These are phyloP conservation scores for Petrolisthes manimaculis DNA, from an alignment of 2,888 invertebrate genomes.

Conservation along the genomic window DNA sequence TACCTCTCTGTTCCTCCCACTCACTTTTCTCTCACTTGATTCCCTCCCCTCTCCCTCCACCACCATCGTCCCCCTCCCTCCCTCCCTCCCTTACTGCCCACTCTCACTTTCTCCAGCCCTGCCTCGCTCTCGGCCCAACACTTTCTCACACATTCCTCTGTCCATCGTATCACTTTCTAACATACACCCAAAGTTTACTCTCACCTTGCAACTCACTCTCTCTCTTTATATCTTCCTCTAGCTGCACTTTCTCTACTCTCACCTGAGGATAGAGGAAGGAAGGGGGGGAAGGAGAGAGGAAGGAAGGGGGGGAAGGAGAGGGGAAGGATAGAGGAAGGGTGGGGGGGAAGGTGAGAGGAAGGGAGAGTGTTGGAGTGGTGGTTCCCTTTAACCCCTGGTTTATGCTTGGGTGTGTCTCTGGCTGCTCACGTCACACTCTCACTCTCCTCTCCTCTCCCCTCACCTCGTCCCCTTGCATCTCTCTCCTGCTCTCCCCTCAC, in stretches of 20 bases:
- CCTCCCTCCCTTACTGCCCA: no score
- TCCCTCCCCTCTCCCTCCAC: no score
- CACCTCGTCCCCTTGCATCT: neutral
- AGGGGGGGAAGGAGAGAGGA: neutral
- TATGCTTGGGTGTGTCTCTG: neutral
- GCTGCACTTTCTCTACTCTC: neutral
- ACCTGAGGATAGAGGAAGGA: neutral
- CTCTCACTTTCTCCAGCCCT: no score
- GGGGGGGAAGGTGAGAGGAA: no score
- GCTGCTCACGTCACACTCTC: neutral
- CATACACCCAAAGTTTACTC: no score
- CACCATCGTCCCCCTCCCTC: no score
- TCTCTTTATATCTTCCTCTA: neutral
- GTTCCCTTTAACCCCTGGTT: neutral
- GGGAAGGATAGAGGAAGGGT: neutral
- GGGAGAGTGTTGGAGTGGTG: neutral
- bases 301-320: neutral
- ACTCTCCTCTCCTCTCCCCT: neutral
- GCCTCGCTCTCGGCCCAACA: no score
- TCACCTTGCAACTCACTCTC: no score
- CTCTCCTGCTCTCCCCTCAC: neutral
- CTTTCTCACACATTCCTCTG: no score
- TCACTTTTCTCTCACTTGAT: no score
- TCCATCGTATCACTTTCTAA: no score
- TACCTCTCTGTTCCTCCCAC: no score